Evolutionary conservation across 2,797 vertebrate genomes (phyloP), one percentile per base, ranked within the genome.

Genomic region (Orientallactaga sibirica): DNA sequence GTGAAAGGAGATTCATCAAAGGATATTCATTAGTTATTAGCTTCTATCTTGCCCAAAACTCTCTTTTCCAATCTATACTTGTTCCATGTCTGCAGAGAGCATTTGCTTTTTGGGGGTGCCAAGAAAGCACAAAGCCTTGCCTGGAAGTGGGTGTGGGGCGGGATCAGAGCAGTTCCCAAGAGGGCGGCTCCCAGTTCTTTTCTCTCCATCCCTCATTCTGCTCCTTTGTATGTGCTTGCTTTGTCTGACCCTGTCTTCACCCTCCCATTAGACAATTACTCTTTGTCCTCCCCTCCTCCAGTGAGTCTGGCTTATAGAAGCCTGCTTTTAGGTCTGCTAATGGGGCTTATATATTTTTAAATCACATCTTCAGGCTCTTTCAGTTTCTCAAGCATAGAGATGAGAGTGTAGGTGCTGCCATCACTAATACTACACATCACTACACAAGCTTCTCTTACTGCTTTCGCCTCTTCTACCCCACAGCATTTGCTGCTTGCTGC

Each of bases 281-380:
- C 18, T 75, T 33, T 83, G 43, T 78, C 48, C 48, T 68, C n/a
- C 18, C 61, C 73, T 76, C 80, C 74, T 43, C 33, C 27, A 24
- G 4, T 29, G 62, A 74, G 37, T 84, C 78, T 78, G 66, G 19
- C 33, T 87, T 66, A 52, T 37, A 22, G 43, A 82, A 66, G 7
- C 48, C 58, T 84, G 74, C 16, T 77, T 80, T 92, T 76, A 73
- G 29, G 58, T 76, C 58, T 58, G 43, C 67, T 58, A 52, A 25
- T 93, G 37, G 15, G 37, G 84, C 41, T 86, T 86, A 79, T 22
- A 37, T 43, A 70, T 61, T 91, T 88, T 71, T 1, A 66, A 95
- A 83, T 48, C 81, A 25, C 33, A 62, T 37, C 43, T 90, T 43
- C 75, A 75, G 67, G 76, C 11, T 89, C 71, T 41, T 67, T 88